Conservation (phyloP, 2,888 invertebrate genomes). For the Cataglyphis altisquamis region DNA sequence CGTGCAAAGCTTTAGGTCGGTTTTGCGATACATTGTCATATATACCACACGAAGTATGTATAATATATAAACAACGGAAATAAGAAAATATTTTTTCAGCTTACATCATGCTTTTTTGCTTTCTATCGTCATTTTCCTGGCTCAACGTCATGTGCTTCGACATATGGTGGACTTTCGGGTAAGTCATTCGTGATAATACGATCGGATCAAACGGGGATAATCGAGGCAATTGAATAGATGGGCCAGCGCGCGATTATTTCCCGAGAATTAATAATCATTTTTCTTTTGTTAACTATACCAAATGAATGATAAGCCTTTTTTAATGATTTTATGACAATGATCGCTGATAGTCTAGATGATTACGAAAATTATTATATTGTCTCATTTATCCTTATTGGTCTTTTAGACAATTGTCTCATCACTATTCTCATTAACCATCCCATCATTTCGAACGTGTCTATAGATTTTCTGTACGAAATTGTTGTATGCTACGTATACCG, state of each 20-base stretch:
- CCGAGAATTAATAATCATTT: neutral
- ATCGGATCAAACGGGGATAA: neutral
- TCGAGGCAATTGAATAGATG: slow-evolving; percentile 8
- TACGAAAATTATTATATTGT: neutral
- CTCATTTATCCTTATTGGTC: slow-evolving; percentile 7
- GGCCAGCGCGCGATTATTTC: neutral
- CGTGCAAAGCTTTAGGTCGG: slow-evolving; percentile 88
- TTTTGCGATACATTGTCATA: slow-evolving; percentile 28
- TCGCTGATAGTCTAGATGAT: neutral
- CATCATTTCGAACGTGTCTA: neutral
- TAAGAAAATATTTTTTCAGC: slow-evolving; percentile 87
- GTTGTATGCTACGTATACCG: neutral
- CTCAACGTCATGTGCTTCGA: slow-evolving; percentile 93
- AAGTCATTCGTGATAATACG: slow-evolving; percentile 83
- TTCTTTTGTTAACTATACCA: neutral
- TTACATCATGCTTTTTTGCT: slow-evolving; percentile 90
- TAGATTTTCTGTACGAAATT: neutral
- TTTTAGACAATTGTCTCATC: neutral
- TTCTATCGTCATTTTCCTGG: slow-evolving; percentile 92
- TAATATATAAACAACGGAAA: neutral
- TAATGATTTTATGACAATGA: slow-evolving; percentile 1
- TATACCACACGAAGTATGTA: neutral
- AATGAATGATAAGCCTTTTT: neutral
- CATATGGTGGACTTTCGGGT: slow-evolving; percentile 94
- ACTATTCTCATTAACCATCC: neutral